Base-by-base conservation (phyloP, 1,140 invertebrate species). In the Pomacea maculata region DNA sequence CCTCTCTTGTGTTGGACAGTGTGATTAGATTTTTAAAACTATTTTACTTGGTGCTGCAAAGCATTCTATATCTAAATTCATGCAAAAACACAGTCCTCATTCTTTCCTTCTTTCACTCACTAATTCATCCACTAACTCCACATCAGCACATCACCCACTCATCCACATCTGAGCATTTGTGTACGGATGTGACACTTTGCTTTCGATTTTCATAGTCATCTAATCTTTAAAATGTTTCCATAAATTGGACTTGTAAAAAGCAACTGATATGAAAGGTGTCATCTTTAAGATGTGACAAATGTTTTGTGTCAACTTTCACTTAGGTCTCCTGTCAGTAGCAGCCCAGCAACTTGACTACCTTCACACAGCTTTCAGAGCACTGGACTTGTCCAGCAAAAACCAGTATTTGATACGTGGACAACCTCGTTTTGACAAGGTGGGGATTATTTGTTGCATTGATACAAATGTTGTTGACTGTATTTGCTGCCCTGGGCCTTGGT, bases 281-380 rank as follows among this genome's bases (percentile, higher is more conserved):
- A 65, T 65, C 64, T 17, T 19, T 65, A n/a, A n/a, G 2, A n/a
- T 19, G 17, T 65, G 64, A 19, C n/a, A 9, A 3, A 25, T 25
- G 25, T 25, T 25, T 25, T 79, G 45, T 70, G 45, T 63, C 79
- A 19, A 78, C 63, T 68, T 63, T 57, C 77, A 78, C 80, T 0
- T 82, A 90, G 90, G 89, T 65, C 67, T 91, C 29, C 86, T 91
- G 89, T 91, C 89, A 19, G 89, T 90, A 67, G 84, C 89, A 71
- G 88, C 87, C 15, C 89, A 91, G 65, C 89, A 91, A 72, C 70
- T 91, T 14, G 89, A 91, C 77, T 88, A 88, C 72, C 77, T 91
- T 12, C 82, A 85, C 45, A 88, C 85, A n/a, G 87, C 90, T 9
- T 78, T 91, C 14, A 85, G 85, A 45, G 84, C 86, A 12, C 82